Evolutionary conservation across 2,113 vertebrate genomes (phyloP).

Genomic region (Galemys pyrenaicus): DNA sequence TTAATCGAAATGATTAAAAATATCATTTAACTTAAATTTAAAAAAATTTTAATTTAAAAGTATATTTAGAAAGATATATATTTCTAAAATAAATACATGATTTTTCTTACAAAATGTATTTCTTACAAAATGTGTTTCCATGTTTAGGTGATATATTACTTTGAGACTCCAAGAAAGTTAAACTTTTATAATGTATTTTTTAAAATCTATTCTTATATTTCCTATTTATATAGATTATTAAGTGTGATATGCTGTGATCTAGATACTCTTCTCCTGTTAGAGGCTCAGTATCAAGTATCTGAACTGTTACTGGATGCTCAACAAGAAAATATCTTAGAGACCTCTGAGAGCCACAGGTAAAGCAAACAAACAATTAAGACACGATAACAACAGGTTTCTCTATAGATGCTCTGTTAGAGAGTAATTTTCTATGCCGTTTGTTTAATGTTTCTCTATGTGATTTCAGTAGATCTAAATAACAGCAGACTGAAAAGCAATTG

Average conservation of each 20-base stretch:
- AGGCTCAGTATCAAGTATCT: constrained; percentile 93
- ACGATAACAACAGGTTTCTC: neutral
- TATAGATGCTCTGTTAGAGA: neutral
- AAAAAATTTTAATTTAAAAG: no score
- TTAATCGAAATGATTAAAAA: constrained; percentile 40
- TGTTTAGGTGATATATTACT: neutral
- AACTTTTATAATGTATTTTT: neutral
- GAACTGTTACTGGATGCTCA: constrained; percentile 91
- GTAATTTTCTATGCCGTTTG: neutral
- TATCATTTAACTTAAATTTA: no score
- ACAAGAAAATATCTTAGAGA: constrained; percentile 87
- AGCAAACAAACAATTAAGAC: constrained; percentile 43
- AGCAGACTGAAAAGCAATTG: neutral
- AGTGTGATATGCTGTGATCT: constrained; percentile 93
- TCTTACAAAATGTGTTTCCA: neutral
- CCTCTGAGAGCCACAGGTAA: constrained; percentile 83
- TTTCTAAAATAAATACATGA: neutral
- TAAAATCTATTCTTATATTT: neutral
- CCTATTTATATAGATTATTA: constrained; percentile 87
- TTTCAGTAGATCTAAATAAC: constrained; percentile 5
- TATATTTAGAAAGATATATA: no score
- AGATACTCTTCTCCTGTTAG: constrained; percentile 92
- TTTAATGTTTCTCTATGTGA: constrained; percentile 10
- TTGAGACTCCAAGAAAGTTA: neutral
- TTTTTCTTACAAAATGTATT: neutral